Evolutionary conservation across 2,888 invertebrate genomes (phyloP).

Genomic region (Emmelina monodactyla): DNA sequence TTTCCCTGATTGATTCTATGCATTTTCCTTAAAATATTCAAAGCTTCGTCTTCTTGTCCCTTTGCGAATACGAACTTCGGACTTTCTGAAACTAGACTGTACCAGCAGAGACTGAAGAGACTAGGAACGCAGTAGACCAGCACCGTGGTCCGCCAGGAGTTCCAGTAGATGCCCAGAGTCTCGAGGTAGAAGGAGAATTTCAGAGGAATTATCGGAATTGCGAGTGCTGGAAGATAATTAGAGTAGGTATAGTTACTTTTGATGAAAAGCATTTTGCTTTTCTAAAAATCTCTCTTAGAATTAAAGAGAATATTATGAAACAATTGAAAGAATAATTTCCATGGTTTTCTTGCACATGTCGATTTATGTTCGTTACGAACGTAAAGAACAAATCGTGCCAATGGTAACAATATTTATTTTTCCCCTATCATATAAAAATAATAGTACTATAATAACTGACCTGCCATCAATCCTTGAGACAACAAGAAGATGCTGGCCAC

Average conservation of each 20-base stretch:
- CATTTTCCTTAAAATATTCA: constrained; percentile 39
- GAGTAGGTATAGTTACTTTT: no score
- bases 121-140: constrained; percentile 70
- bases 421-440: no score
- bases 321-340: no score
- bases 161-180: constrained; percentile 59
- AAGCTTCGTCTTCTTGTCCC: constrained; percentile 61
- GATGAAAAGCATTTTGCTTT: no score
- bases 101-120: constrained; percentile 61
- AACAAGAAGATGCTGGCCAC: constrained; percentile 35
- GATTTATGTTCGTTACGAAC: no score
- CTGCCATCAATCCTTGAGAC: constrained; percentile 35
- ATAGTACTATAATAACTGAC: constrained; percentile 19
- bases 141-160: constrained; percentile 79
- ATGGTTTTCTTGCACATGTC: no score
- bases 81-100: constrained; percentile 73
- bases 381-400: no score
- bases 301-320: no score
- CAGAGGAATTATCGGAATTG: constrained; percentile 71
- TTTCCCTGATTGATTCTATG: constrained; percentile 28
- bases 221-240: constrained; percentile 63
- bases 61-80: constrained; percentile 75
- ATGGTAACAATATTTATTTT: no score
- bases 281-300: no score
- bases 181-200: constrained; percentile 35